Evolutionary conservation across 2,888 invertebrate genomes (phyloP), one percentile per base, ranked within the genome.

Genomic region (Brachylomia viminalis): DNA sequence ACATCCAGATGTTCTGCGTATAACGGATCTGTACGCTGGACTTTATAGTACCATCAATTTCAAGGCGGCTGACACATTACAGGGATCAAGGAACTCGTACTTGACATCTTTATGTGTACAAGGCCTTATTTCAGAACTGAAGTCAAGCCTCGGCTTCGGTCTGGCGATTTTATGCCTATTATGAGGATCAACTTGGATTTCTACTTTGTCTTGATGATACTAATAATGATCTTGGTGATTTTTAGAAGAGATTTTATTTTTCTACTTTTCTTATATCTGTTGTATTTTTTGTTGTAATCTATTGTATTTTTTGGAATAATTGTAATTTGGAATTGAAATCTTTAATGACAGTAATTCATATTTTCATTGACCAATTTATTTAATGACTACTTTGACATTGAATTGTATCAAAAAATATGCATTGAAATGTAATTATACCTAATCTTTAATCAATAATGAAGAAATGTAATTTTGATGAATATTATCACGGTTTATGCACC

Each of bases 41-140:
- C 65, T 84, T 79, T 84, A 86, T 79, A 56, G 79, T 56, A 65
- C 59, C 75, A 84, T 79, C 72, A 76, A 86, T 79, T 85, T 70
- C 52, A 83, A 79, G 56, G n/a, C 61, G 49, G 52, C 75, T 67
- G 83, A 82, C 79, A 75, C 82, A 79, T 86, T 75, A 73, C 49
- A 61, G 79, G 67, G 75, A 84, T 73, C 83, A 86, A 62, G 54
- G 45, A 69, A 73, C 70, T 52, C 62, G 58, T 71, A 82, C n/a
- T 79, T 73, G 72, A 61, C 75, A 65, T 86, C 72, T 77, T 82
- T 78, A 82, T 85, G 49, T 62, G 47, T 56, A 64, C 68, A 49
- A 59, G 64, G 52, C 54, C 42, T 79, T 56, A 13, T 38, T 56
- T 73, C 49, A 68, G n/a, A 13, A 62, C 15, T 83, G 3, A 38